These are phyloP conservation scores for Drosophila oshimai DNA, from an alignment of 1,140 invertebrate species.

Conservation along the genomic window DNA sequence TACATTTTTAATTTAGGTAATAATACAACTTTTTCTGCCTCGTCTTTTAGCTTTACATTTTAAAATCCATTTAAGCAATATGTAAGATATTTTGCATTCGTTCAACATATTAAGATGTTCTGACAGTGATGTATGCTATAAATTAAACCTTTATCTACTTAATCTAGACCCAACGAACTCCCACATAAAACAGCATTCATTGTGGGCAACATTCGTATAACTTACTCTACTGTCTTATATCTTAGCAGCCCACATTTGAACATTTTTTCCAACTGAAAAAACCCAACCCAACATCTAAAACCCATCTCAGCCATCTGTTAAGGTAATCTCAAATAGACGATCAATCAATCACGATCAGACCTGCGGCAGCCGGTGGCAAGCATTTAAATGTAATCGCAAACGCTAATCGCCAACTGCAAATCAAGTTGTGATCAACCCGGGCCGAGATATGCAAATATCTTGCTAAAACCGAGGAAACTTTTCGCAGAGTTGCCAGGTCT, in stretches of 20 bases:
- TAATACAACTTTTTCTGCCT: too few species aligned
- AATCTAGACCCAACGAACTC: not conserved
- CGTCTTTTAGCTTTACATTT: too few species aligned
- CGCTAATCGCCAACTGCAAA: slow-evolving; percentile 62
- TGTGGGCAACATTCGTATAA: not conserved
- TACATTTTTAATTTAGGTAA: too few species aligned
- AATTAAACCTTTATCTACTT: too few species aligned
- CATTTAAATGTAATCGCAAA: slow-evolving; percentile 72
- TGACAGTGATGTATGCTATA: too few species aligned
- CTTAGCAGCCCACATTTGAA: not conserved
- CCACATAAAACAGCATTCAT: not conserved
- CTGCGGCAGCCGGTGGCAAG: slow-evolving; percentile 58
- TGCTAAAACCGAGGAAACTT: not conserved
- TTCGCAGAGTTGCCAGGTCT: slow-evolving; percentile 11
- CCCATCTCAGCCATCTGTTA: not conserved
- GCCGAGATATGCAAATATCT: slow-evolving; percentile 57
- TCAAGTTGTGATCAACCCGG: slow-evolving; percentile 55
- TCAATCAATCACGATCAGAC: slow-evolving; percentile 58
- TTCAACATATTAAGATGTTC: too few species aligned
- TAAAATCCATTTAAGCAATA: too few species aligned
- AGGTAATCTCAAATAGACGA: slow-evolving; percentile 39
- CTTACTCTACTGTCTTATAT: slow-evolving; percentile 3
- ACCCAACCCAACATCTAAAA: not conserved
- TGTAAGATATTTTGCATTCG: too few species aligned
- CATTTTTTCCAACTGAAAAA: not conserved